Conservation (phyloP, 1,140 invertebrate species). For the Liolophura sinensis region DNA sequence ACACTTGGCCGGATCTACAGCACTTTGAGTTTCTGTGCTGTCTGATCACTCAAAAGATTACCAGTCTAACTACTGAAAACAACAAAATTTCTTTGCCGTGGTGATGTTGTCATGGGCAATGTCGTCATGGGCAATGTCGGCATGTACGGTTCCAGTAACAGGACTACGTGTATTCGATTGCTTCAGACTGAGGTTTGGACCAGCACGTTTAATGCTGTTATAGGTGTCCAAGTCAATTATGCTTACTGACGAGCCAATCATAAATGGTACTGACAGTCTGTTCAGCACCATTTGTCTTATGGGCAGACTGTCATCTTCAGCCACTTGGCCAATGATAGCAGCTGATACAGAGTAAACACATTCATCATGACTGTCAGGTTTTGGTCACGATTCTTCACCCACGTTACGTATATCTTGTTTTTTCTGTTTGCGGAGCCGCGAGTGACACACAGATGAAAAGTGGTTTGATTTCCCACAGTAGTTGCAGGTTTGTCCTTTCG, state of each 20-base stretch:
- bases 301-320: not conserved
- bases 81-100: slow-evolving; percentile 1
- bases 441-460: no score
- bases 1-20: no score
- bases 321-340: not conserved
- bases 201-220: no score
- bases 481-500: not conserved
- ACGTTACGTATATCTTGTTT: not conserved
- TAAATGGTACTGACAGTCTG: not conserved
- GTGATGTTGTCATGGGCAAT: not conserved
- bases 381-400: not conserved
- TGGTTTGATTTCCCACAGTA: slow-evolving; percentile 3
- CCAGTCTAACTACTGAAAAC: slow-evolving; percentile 7
- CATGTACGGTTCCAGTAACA: no score
- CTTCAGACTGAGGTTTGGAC: no score
- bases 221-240: no score
- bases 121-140: no score
- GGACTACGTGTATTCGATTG: no score
- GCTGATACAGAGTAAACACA: not conserved
- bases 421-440: no score
- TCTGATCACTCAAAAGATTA: slow-evolving; percentile 8
- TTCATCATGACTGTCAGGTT: not conserved
- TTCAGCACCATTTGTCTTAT: slow-evolving; percentile 1
- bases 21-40: slow-evolving; percentile 7
- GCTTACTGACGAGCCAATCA: no score